Evolutionary conservation across 2,113 vertebrate species (phyloP), one percentile per base, ranked within the genome.

Genomic region (Martes martes): DNA sequence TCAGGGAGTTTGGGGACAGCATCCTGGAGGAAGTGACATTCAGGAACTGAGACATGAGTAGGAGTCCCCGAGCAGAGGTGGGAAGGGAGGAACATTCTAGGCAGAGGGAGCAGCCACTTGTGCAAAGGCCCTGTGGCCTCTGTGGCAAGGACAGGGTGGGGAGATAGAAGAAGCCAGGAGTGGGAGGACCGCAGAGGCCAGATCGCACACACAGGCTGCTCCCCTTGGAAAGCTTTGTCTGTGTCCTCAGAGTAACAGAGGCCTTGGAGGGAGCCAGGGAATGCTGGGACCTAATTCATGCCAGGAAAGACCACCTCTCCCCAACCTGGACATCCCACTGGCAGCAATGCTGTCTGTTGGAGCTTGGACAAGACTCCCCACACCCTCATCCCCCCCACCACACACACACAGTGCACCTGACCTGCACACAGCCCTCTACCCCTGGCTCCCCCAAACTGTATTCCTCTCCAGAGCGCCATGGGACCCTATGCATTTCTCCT

Each of bases 201-300:
- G 19, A 45, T 21, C 3, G 31, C 26, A 47, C 19, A 7, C 0
- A 0, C 23, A 63, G 67, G 33, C 55, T 47, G 31, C 52, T 39
- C 39, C 39, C 31, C 28, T 33, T 24, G 50, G 63, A 11, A 39
- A 61, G 24, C 21, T 76, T 45, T 74, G 57, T 21, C 28, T 28
- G 21, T 76, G 80, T 67, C 36, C 47, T 65, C 21, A 69, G 74
- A 45, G 59, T n/a, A 19, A 28, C 39, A 39, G 61, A 50, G 23
- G 31, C 31, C 50, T 55, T 71, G 36, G 7, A 71, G 39, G 16
- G 39, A 71, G 50, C 36, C 61, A 36, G 36, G 28, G 57, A 65
- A 26, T 1, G 4, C 4, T 3, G 5, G 14, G 21, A 18, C 9
- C 57, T 42, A 31, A 65, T 33, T 65, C 1, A 0, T 5, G 69